Evolutionary conservation across 2,888 invertebrate species (phyloP), one percentile per base, ranked within the genome.

Genomic region (Chromoteleia sp.): DNA sequence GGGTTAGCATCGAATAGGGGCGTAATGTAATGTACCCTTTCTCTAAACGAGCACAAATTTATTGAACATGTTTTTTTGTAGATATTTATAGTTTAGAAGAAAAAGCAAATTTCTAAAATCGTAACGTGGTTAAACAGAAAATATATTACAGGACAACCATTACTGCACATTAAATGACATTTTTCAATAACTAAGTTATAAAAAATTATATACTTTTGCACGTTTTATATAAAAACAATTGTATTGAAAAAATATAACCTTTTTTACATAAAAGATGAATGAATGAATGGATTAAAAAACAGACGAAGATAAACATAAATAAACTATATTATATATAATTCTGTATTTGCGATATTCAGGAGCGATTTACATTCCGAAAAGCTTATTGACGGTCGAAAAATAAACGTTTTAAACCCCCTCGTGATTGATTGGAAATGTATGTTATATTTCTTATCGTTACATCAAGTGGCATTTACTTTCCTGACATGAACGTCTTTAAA

Each of bases 381-480:
- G 10, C n/a, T 10, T 36, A 36, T 36, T 36, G 8, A 5, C 10
- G 3, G n/a, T 36, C 15, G 7, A 54, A 17, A 54, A 33, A 33
- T 17, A 33, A 54, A 33, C 5, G 5, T 14, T 58, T 41, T 4
- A 59, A 41, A 43, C 14, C 56, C 30, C 15, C 12, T 30, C 5
- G 17, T 75, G 45, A 68, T 76, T 56, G 30, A 43, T 33, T 8
- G 14, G 12, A 19, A 54, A 70, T 19, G 10, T 43, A 36, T 21
- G 6, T 70, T 76, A 25, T 41, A 45, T 50, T 29, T 21, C 10
- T n/a, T 19, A 36, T 63, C 30, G 45, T 70, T 70, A 36, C 48
- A 56, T 70, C 54, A 70, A 63, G 33, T 70, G 54, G 21, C 70
- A 70, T 77, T 77, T 70, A 61, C 56, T 56, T 77, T 77, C 61